phyloP scores from a whole-genome alignment of 2,113 vertebrate genomes.

The Trachemys scripta region DNA sequence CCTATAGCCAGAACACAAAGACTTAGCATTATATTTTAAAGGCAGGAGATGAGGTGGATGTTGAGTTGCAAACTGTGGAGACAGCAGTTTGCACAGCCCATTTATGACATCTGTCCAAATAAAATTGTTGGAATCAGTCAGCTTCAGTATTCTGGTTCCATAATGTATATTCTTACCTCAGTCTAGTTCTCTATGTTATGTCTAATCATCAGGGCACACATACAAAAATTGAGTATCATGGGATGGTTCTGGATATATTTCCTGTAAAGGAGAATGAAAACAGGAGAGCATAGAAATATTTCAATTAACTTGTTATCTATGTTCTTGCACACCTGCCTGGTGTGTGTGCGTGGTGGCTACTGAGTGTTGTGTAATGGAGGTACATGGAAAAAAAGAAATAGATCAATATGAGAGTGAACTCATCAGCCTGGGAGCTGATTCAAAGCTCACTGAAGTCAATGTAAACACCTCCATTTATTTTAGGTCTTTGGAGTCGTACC shows the following conservation, averaged over 20 bases:
- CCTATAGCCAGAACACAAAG: background rate
- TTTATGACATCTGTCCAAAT: background rate
- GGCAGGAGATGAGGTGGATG: background rate
- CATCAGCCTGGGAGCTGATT: background rate
- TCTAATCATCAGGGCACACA: background rate
- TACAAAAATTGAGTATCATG: background rate
- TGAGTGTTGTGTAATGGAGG: background rate
- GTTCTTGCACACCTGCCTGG: background rate
- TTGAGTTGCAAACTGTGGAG: background rate
- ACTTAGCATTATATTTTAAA: background rate
- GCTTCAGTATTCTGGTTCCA: background rate
- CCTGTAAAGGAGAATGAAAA: background rate
- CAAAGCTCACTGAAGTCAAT: background rate
- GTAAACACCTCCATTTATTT: slow-evolving; percentile 13
- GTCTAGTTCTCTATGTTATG: background rate
- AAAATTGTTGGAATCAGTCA: background rate
- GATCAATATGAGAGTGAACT: background rate
- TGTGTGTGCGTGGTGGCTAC: background rate
- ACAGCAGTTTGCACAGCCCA: background rate
- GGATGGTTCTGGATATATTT: background rate
- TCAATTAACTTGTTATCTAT: background rate
- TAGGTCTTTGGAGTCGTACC: background rate
- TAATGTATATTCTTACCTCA: background rate
- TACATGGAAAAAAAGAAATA: background rate
- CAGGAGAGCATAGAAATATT: background rate